Evolutionary conservation across 2,888 invertebrate genomes (phyloP).

Genomic region (Cephonodes hylas): DNA sequence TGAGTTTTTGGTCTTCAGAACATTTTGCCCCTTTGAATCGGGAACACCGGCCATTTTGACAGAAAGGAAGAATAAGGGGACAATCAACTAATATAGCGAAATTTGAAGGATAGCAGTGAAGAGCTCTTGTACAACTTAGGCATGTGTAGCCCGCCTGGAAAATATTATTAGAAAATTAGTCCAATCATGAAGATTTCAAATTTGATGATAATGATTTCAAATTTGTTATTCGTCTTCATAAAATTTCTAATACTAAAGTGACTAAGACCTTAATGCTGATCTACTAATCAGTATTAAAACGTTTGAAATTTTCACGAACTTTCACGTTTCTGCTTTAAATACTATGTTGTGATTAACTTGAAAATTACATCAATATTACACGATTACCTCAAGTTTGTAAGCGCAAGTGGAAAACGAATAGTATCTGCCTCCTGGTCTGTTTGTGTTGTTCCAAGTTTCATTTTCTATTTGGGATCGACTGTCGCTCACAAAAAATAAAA

Average conservation of each 20-base stretch:
- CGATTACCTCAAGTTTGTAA: background rate
- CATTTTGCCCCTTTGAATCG: conserved; percentile 36
- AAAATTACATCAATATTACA: too few relatives aligned
- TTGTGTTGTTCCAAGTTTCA: background rate
- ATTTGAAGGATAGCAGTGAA: conserved; percentile 44
- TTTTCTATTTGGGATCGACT: background rate
- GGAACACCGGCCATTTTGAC: conserved; percentile 46
- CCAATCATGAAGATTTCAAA: too few relatives aligned
- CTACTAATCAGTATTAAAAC: too few relatives aligned
- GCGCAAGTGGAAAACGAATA: background rate
- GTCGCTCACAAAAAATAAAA: background rate
- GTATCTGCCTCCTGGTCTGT: background rate
- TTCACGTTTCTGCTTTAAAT: too few relatives aligned
- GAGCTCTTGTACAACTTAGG: conserved; percentile 37
- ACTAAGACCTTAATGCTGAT: too few relatives aligned
- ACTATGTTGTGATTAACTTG: too few relatives aligned
- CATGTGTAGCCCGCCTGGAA: conserved; percentile 48
- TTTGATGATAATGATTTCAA: too few relatives aligned
- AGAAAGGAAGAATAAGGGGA: conserved; percentile 39
- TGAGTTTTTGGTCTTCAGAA: conserved; percentile 21
- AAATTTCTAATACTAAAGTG: too few relatives aligned
- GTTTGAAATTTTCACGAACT: too few relatives aligned
- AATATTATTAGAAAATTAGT: too few relatives aligned
- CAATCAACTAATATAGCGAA: conserved; percentile 44
- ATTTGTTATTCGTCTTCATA: too few relatives aligned